Conservation (phyloP, 2,113 vertebrate species). For the Leptodactylus fuscus region DNA sequence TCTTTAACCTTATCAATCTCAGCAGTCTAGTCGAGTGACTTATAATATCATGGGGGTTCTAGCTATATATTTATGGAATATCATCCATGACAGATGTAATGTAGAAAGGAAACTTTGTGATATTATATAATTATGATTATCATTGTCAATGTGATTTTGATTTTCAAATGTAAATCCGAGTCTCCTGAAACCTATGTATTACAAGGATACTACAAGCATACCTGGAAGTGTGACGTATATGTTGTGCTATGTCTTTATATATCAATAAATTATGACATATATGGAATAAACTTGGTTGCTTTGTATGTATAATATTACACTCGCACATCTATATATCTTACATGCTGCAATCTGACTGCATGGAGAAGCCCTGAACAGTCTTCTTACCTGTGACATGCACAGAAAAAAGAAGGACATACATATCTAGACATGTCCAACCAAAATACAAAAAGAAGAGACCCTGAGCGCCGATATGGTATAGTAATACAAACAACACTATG, state of each 20-base stretch:
- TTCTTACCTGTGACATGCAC: too few relatives aligned
- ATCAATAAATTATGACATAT: neutral
- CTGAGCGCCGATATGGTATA: too few relatives aligned
- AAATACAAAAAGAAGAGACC: too few relatives aligned
- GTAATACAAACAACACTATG: too few relatives aligned
- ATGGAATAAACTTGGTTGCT: neutral
- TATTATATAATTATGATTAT: neutral
- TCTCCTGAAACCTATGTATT: neutral
- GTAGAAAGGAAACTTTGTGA: neutral
- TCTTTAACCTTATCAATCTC: neutral
- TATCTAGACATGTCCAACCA: too few relatives aligned
- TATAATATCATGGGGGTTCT: neutral
- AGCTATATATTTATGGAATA: neutral
- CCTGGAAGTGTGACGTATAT: neutral
- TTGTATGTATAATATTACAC: too few relatives aligned
- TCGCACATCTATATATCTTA: too few relatives aligned
- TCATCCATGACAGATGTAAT: slow-evolving; percentile 2
- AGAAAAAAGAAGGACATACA: too few relatives aligned
- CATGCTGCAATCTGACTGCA: too few relatives aligned
- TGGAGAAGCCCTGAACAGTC: too few relatives aligned
- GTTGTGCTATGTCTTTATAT: neutral
- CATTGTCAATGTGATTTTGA: neutral
- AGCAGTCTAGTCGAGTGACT: neutral
- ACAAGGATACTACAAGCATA: neutral
- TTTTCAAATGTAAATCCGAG: too few relatives aligned